Conservation (phyloP, 2,113 vertebrate species). For the Cheilinus undulatus region DNA sequence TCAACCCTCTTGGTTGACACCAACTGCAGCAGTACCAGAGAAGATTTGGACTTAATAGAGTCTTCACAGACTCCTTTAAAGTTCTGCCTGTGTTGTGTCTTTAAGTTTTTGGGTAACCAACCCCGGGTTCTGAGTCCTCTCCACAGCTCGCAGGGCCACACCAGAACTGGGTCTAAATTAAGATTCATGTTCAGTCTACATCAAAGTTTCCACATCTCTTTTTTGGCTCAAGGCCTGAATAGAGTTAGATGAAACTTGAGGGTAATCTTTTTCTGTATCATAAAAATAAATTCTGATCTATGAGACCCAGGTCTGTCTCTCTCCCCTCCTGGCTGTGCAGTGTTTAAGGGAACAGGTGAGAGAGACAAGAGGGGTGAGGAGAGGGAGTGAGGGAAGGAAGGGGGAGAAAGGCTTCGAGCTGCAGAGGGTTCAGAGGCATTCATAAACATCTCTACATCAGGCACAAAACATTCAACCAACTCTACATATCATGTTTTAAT, state of each 20-base stretch:
- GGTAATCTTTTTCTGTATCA: too few species aligned
- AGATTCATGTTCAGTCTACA: not conserved
- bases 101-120: conserved; percentile 59
- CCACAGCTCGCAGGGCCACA: conserved; percentile 54
- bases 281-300: not conserved
- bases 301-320: conserved; percentile 65
- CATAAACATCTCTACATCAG: conserved; percentile 44
- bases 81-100: not conserved
- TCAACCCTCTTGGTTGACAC: not conserved
- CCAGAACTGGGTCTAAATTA: conserved; percentile 67
- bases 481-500: conserved; percentile 22
- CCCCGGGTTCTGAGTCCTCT: conserved; percentile 47
- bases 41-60: not conserved
- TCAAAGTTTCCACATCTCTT: not conserved
- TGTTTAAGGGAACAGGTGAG: conserved; percentile 24
- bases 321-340: conserved; percentile 52
- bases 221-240: not conserved
- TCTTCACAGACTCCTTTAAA: not conserved
- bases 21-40: too few species aligned
- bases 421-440: conserved; percentile 67
- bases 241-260: not conserved
- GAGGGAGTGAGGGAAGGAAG: conserved; percentile 35
- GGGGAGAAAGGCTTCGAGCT: conserved; percentile 65
- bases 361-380: conserved; percentile 26
- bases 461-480: conserved; percentile 31